These are phyloP conservation scores for Tokudaia muenninki DNA, from an alignment of 2,797 vertebrate species.

Conservation along the genomic window DNA sequence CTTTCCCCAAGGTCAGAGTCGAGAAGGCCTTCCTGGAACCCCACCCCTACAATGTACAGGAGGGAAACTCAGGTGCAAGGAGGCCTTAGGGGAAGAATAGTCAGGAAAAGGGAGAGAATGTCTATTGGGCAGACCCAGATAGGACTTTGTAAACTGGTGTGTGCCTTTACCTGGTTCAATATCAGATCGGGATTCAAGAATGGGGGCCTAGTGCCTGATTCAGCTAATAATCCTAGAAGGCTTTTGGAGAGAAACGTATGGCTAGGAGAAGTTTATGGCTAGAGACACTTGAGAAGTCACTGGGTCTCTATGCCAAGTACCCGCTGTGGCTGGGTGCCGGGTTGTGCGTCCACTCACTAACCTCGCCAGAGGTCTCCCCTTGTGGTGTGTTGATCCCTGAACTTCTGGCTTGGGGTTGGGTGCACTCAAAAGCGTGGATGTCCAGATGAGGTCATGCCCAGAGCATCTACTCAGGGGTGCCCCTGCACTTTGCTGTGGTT, in stretches of 20 bases:
- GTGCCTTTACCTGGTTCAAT: not conserved
- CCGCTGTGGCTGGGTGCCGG: not conserved
- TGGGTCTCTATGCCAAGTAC: not conserved
- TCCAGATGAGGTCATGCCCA: not conserved
- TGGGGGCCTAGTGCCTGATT: not conserved
- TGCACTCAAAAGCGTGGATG: not conserved
- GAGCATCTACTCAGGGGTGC: too few species aligned
- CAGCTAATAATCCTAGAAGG: too few species aligned
- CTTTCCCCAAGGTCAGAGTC: not conserved
- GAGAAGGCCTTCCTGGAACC: not conserved
- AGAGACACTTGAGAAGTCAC: not conserved
- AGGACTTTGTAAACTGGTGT: not conserved
- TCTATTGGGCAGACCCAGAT: not conserved
- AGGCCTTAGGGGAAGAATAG: not conserved
- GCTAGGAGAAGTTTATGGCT: not conserved
- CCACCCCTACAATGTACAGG: not conserved
- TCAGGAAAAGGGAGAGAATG: not conserved
- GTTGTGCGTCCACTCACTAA: not conserved
- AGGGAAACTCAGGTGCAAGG: not conserved
- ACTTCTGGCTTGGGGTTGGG: not conserved
- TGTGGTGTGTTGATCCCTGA: accelerated
- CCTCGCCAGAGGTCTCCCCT: not conserved
- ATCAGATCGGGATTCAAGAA: not conserved
- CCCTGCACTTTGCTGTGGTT: not conserved
- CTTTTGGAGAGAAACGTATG: not conserved